These are phyloP conservation scores for Trematocara zebra DNA, from an alignment of 2,113 vertebrate genomes.

Conservation along the genomic window DNA sequence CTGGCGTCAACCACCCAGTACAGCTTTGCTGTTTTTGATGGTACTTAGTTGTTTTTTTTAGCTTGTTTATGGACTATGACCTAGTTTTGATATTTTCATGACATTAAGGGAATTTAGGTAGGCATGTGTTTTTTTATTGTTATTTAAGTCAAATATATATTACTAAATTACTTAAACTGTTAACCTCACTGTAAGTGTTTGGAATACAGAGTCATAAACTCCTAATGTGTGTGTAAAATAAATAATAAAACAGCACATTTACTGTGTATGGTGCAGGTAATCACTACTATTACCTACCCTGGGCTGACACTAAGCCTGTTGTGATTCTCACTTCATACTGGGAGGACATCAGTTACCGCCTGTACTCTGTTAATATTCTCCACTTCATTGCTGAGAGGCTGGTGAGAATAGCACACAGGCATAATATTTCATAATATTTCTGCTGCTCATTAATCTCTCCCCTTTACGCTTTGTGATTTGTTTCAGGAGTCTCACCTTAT, in stretches of 20 bases:
- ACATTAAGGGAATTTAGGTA: background rate
- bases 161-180: background rate
- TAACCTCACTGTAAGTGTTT: background rate
- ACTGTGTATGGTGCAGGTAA: constrained; percentile 76
- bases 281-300: constrained; percentile 95
- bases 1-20: constrained; percentile 93
- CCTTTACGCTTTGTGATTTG: constrained; percentile 13
- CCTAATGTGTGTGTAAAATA: background rate
- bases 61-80: background rate
- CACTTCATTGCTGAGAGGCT: constrained; percentile 78
- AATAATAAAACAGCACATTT: background rate
- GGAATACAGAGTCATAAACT: background rate
- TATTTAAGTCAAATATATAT: background rate
- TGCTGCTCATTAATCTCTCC: background rate
- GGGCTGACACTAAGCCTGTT: constrained; percentile 90
- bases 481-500: constrained; percentile 82
- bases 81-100: background rate
- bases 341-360: constrained; percentile 94
- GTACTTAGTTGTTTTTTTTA: constrained; percentile 51
- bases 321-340: constrained; percentile 90
- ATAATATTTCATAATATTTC: background rate
- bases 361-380: constrained; percentile 83
- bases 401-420: constrained; percentile 70
- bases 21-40: constrained; percentile 89
- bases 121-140: background rate